phyloP scores from a whole-genome alignment of 2,888 invertebrate species.

The Sphecodes monilicornis region DNA sequence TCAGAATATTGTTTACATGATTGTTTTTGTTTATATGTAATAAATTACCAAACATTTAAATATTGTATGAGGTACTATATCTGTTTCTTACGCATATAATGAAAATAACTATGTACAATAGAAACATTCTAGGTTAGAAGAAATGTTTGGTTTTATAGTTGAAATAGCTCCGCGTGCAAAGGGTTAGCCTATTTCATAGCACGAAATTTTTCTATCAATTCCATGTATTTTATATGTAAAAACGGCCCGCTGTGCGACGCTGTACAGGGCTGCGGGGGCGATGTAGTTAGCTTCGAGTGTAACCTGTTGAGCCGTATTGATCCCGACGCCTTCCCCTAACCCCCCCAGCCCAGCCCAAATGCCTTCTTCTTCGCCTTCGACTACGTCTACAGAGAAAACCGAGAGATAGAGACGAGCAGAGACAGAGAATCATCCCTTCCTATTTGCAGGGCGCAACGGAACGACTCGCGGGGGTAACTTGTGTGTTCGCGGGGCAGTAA shows the following conservation, averaged over 20 bases:
- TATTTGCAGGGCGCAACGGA: not conserved
- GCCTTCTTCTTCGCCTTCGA: conserved; percentile 28
- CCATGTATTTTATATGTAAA: not conserved
- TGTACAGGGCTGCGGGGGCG: conserved; percentile 39
- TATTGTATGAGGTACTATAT: too few relatives aligned
- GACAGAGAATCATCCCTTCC: not conserved
- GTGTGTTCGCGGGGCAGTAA: conserved; percentile 52
- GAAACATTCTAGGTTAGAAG: too few relatives aligned
- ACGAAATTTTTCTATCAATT: not conserved
- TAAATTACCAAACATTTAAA: too few relatives aligned
- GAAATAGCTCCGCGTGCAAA: too few relatives aligned
- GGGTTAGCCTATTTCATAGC: not conserved
- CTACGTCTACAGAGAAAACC: conserved; percentile 11
- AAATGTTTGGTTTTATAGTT: too few relatives aligned
- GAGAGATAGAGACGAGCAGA: not conserved
- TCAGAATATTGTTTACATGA: too few relatives aligned
- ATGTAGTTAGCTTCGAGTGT: conserved; percentile 72
- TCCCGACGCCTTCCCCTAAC: conserved; percentile 66
- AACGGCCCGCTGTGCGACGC: not conserved
- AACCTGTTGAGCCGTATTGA: conserved; percentile 83
- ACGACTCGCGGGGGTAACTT: conserved; percentile 30
- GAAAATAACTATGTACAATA: too few relatives aligned
- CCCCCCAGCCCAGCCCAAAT: conserved; percentile 2
- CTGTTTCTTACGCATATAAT: too few relatives aligned
- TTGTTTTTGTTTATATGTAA: too few relatives aligned